Evolutionary conservation across 2,797 vertebrate species (phyloP).

Genomic region (Lophotriccus pileatus): DNA sequence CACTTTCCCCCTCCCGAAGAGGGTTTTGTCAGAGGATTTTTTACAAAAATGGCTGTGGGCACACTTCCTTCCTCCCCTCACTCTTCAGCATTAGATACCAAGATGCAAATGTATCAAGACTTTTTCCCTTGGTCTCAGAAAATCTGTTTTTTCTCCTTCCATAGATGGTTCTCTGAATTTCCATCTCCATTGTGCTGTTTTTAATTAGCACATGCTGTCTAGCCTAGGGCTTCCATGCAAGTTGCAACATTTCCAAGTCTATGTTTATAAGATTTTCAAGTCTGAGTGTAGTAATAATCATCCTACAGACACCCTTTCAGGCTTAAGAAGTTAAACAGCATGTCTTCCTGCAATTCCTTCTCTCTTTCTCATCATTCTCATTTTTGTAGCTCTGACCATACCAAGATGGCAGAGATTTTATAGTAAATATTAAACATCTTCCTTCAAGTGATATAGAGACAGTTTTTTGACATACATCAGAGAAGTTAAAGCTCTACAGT

Average conservation of each 20-base stretch:
- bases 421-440: not conserved
- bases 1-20: not conserved
- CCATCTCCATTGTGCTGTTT: not conserved
- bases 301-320: not conserved
- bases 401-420: not conserved
- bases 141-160: not conserved
- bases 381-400: not conserved
- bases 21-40: not conserved
- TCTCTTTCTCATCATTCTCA: not conserved
- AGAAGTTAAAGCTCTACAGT: not conserved
- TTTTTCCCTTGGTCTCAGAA: not conserved
- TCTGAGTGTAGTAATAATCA: not conserved
- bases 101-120: not conserved
- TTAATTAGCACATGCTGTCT: not conserved
- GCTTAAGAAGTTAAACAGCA: not conserved
- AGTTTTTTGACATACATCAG: not conserved
- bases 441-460: not conserved
- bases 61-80: not conserved
- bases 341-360: not conserved
- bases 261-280: not conserved
- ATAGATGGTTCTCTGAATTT: not conserved
- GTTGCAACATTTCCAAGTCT: conserved; percentile 8
- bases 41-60: not conserved
- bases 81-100: not conserved
- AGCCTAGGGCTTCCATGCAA: conserved; percentile 17